Percentiles rank a stretch among this genome's conserved stretches.
Evolutionary conservation across 1,140 invertebrate genomes (phyloP).

Genomic region (Rhagoletis zephyria): DNA sequence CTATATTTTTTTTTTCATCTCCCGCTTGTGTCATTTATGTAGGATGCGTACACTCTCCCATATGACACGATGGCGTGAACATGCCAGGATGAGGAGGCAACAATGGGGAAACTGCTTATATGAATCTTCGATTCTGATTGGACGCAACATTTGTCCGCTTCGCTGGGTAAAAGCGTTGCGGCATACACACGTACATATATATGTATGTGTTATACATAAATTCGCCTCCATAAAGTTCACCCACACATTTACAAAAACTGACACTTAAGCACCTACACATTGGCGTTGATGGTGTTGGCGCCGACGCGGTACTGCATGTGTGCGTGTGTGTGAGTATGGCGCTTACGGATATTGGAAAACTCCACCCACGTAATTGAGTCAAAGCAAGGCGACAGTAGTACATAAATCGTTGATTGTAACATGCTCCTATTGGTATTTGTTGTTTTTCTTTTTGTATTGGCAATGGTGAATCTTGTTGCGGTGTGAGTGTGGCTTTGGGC

Average conservation of each 20-base stretch:
- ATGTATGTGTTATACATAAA: background rate
- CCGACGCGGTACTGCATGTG: background rate
- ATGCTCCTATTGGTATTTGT: background rate
- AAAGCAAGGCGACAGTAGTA: background rate
- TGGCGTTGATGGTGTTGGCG: background rate
- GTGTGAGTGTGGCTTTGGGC: too few species aligned
- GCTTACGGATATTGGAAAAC: constrained; percentile 36
- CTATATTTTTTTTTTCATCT: background rate
- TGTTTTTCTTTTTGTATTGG: background rate
- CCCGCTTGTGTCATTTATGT: constrained; percentile 15
- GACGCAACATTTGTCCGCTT: constrained; percentile 34
- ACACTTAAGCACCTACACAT: constrained; percentile 34
- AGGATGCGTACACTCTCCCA: constrained; percentile 21
- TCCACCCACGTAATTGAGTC: constrained; percentile 16
- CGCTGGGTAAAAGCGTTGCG: background rate
- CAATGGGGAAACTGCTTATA: background rate
- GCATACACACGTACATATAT: background rate
- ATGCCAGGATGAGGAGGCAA: background rate
- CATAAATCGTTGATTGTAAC: constrained; percentile 28
- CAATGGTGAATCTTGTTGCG: background rate
- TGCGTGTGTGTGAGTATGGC: background rate
- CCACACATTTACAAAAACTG: background rate
- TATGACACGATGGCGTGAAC: background rate
- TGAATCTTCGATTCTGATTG: constrained; percentile 44
- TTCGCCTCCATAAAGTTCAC: background rate